These are phyloP conservation scores for Vannuccia rotundouncinata DNA, from an alignment of 2,888 invertebrate species.

Conservation along the genomic window DNA sequence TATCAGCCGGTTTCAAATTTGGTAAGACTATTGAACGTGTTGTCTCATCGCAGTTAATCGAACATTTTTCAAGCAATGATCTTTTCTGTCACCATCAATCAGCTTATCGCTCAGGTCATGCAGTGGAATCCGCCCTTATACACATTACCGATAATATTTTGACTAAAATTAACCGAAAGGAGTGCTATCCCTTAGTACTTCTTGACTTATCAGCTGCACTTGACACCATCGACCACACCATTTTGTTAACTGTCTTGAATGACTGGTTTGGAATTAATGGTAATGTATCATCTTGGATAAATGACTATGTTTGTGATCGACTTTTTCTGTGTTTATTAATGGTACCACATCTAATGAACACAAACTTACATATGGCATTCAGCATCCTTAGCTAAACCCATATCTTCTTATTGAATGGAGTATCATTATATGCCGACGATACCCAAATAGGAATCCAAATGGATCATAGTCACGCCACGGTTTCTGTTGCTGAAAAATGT, in stretches of 20 bases:
- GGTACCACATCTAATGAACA: constrained; percentile 19
- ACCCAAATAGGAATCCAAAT: constrained; percentile 15
- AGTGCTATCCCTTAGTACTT: constrained; percentile 5
- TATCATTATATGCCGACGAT: constrained; percentile 26
- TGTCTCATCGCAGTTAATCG: constrained; percentile 16
- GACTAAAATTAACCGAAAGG: constrained; percentile 5
- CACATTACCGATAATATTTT: constrained; percentile 18
- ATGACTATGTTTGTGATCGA: constrained; percentile 23
- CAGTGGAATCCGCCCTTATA: not conserved
- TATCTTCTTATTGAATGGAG: constrained; percentile 15
- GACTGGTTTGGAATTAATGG: constrained; percentile 15
- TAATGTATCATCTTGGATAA: constrained; percentile 14
- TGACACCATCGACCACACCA: not conserved
- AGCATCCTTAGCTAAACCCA: not conserved
- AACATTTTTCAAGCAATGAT: not conserved
- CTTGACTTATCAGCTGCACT: not conserved
- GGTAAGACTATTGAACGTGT: constrained; percentile 15
- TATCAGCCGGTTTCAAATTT: constrained; percentile 7
- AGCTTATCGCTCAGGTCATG: not conserved
- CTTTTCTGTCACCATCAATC: constrained; percentile 11
- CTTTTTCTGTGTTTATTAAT: constrained; percentile 19
- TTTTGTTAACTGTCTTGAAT: not conserved
- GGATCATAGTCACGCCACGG: constrained; percentile 16
- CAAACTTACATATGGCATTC: constrained; percentile 16
- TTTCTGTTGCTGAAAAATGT: not conserved